Conservation (phyloP, 2,797 vertebrate species). For the Rhynchotus rufescens region DNA sequence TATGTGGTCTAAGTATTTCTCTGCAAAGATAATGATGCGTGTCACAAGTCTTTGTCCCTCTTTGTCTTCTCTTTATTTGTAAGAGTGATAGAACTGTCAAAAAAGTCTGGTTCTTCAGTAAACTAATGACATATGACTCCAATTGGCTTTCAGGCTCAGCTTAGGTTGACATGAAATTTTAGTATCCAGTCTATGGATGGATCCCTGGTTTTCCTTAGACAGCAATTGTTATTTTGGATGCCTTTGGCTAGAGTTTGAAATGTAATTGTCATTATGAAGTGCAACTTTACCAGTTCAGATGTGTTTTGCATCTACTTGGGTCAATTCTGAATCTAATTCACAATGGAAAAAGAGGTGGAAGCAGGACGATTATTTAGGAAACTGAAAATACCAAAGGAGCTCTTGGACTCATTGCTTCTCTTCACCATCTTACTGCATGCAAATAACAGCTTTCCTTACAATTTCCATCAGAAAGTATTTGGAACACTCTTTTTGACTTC, state of each 20-base stretch:
- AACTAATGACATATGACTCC: background rate
- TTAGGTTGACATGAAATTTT: background rate
- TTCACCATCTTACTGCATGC: conserved; percentile 42
- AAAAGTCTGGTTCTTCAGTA: background rate
- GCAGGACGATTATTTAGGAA: background rate
- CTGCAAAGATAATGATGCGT: background rate
- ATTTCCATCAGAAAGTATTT: conserved; percentile 20
- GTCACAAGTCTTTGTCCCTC: background rate
- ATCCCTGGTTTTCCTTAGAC: background rate
- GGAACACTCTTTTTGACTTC: conserved; percentile 42
- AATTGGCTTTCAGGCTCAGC: background rate
- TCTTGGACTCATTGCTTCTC: background rate
- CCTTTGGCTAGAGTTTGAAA: background rate
- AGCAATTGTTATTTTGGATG: background rate
- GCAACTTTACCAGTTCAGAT: background rate
- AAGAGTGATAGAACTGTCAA: background rate
- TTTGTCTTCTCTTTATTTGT: background rate
- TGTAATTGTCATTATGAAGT: background rate
- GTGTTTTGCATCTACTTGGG: conserved; percentile 7
- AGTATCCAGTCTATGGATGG: background rate
- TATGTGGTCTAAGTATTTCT: background rate
- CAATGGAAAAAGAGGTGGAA: background rate
- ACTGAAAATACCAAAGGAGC: conserved; percentile 12
- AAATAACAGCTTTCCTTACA: conserved; percentile 64
- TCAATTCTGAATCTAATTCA: conserved; percentile 23